Evolutionary conservation across 2,888 invertebrate genomes (phyloP), one percentile per base, ranked within the genome.

Genomic region (Tipula helvola): DNA sequence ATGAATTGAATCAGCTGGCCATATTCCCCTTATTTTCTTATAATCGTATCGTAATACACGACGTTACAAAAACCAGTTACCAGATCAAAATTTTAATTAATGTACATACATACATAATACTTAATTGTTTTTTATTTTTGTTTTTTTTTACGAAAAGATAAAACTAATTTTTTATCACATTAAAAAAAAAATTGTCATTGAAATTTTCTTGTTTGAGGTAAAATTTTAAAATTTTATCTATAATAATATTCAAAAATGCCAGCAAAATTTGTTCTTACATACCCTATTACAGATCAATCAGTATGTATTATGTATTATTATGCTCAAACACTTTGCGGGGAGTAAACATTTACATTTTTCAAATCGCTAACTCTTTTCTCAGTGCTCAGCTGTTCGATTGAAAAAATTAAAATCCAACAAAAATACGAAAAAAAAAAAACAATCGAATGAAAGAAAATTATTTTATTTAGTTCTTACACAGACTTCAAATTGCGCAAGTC

Each of bases 401-500:
- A 71, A 71, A 71, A 39, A 39, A 39, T 39, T 28, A 28, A 28
- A 28, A 28, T 28, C 28, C 28, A 28, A 39, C 39, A 5, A 39
- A 71, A 71, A 71, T 2, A 28, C 28, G 28, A 28, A 28, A 18
- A 28, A 52, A 52, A 52, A 71, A 71, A 28, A 71, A 36, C 84
- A 84, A 84, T 84, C 41, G 36, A 84, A 84, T 84, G 84, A 39
- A 84, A 39, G 10, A 84, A 84, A n/a, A n/a, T 39, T 39, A 13
- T 84, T 84, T 39, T 39, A 39, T 84, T 84, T 16, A 84, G 84
- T 84, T 84, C 41, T n/a, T 84, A 39, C 84, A 13, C 16, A 84
- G 84, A 84, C 84, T 84, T 84, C 39, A 84, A 84, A 84, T 84
- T 84, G 84, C 84, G 84, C 84, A 84, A 39, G 84, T 84, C 84